Base-by-base conservation (phyloP, 2,888 invertebrate species). In the Acronicta leporina region DNA sequence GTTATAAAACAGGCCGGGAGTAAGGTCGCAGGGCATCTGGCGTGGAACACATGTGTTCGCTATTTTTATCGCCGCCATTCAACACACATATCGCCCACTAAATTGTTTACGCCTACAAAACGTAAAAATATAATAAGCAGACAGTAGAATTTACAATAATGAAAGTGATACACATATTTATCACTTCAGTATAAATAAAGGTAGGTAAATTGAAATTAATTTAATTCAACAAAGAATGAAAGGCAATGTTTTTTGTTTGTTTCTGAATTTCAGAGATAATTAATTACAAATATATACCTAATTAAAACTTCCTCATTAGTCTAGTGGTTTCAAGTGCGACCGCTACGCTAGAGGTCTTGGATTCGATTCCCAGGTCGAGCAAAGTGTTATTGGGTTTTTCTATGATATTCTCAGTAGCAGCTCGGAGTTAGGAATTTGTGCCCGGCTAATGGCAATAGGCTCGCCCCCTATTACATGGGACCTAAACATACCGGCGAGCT, bases 1-100 rank as follows among this genome's bases (percentile, higher is more conserved):
- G 68, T 43, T 87, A 81, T 85, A 85, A 86, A 89, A 80, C 81
- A 81, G 77, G 77, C 83, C 69, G 77, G 81, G 79, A 81, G 87
- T 91, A 91, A 92, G 92, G 91, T 93, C 92, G 87, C 91, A 89
- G 91, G 93, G 93, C 93, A 93, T 93, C 93, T 93, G 94, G 93
- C 87, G 82, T 78, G 75, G 75, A 80, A 74, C 84, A 85, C 90
- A 91, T 91, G 88, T 92, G 92, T 81, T 86, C 74, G 88, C 88
- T 91, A 90, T 93, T 92, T 92, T 92, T 93, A 92, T 91, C 92
- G 77, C 66, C 54, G 68, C 86, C 87, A 90, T 90, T 90, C 88
- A 88, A 77, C 84, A 81, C 85, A 84, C 85, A 88, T 92, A 91
- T 84, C 87, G 84, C 77, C 76, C 72, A 82, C 78, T 75, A 77